Conservation (phyloP, 37 sponge, comb jelly and placozoan genomes). For the Oopsacas minuta region DNA sequence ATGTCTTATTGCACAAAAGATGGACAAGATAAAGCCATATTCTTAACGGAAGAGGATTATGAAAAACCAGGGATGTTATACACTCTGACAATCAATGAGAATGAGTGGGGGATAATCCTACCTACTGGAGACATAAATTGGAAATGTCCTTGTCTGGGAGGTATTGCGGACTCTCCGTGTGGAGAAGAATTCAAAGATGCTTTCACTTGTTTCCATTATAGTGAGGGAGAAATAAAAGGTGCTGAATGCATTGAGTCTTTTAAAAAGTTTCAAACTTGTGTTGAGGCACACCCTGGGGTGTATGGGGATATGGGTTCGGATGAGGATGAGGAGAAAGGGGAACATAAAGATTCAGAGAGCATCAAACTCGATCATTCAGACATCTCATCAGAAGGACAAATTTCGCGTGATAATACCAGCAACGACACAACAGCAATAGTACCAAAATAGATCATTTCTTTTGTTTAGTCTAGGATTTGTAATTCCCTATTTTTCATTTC, state of each 20-base stretch:
- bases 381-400: no score
- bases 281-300: not conserved
- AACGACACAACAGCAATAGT: not conserved
- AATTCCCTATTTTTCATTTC: not conserved
- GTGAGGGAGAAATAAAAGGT: conserved; percentile 5
- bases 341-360: not conserved
- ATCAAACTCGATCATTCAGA: not conserved
- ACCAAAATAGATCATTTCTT: not conserved
- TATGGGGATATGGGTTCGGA: not conserved
- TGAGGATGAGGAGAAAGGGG: not conserved
- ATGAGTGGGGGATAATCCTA: conserved; percentile 48
- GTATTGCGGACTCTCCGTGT: conserved; percentile 65
- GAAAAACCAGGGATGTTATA: conserved; percentile 33
- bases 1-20: conserved; percentile 65
- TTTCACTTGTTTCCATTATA: conserved; percentile 73
- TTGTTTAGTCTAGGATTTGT: not conserved
- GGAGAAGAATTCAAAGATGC: conserved; percentile 66
- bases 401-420: not conserved
- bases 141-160: conserved; percentile 90
- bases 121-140: conserved; percentile 89
- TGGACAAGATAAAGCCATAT: conserved; percentile 56
- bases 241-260: not conserved
- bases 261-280: conserved; percentile 11
- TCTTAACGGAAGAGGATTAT: conserved; percentile 64
- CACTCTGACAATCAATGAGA: conserved; percentile 28